Evolutionary conservation across 2,113 vertebrate genomes (phyloP).

Genomic region (Paratilapia polleni): DNA sequence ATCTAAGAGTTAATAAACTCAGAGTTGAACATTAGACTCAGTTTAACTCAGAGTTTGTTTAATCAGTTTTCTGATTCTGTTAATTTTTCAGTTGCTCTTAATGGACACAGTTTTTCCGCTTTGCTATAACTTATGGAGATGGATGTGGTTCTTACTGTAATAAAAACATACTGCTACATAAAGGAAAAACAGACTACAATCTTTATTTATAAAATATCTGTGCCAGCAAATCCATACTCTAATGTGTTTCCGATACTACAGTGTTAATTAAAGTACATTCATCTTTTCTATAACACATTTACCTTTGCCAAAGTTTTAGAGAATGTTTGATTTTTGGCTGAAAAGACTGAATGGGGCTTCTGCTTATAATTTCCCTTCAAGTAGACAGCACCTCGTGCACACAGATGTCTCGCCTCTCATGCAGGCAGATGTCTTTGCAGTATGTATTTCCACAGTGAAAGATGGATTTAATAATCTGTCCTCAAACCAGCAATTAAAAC

Average conservation of each 20-base stretch:
- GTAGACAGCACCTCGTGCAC: constrained; percentile 4
- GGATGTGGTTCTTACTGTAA: neutral
- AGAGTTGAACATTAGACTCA: neutral
- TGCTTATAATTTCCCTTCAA: neutral
- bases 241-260: neutral
- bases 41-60: neutral
- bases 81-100: neutral
- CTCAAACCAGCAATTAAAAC: constrained; percentile 39
- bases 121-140: neutral
- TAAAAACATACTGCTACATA: no score
- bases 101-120: neutral
- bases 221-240: neutral
- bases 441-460: constrained; percentile 36
- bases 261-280: no score
- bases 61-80: neutral
- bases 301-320: neutral
- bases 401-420: neutral
- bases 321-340: neutral
- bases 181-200: rapidly evolving
- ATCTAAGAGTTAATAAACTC: neutral
- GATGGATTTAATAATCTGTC: constrained; percentile 63
- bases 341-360: neutral
- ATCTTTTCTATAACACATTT: rapidly evolving
- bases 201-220: neutral
- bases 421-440: constrained; percentile 22